phyloP scores from a whole-genome alignment of 2,888 invertebrate species.

The Ennomos quercinarius region DNA sequence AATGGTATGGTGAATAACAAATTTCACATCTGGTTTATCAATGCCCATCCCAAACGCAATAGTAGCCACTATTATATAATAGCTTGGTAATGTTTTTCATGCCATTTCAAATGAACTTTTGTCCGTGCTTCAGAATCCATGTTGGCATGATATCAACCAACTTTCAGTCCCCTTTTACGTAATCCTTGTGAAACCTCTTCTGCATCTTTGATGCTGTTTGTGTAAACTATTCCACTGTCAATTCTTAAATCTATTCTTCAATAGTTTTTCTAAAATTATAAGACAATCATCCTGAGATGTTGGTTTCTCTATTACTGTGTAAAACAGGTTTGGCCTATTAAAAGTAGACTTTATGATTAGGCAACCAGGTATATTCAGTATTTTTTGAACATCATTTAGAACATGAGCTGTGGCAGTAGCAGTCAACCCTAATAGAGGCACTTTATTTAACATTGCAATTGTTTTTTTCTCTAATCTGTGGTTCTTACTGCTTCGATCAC shows the following conservation, averaged over 20 bases:
- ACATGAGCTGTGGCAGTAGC: conserved; percentile 95
- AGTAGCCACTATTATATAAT: conserved; percentile 97
- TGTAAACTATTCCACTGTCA: conserved; percentile 95
- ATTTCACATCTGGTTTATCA: conserved; percentile 93
- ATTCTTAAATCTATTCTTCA: conserved; percentile 88
- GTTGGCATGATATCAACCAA: conserved; percentile 94
- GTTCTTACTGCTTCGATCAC: too few relatives aligned
- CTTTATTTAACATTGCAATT: too few relatives aligned
- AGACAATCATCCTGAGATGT: conserved; percentile 87
- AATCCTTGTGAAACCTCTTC: conserved; percentile 90
- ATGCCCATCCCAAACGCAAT: conserved; percentile 98
- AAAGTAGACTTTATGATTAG: conserved; percentile 93
- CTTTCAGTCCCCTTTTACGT: conserved; percentile 86
- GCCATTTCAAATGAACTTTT: conserved; percentile 88
- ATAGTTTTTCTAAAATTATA: conserved; percentile 87
- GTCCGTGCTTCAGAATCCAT: conserved; percentile 89
- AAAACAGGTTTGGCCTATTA: conserved; percentile 95
- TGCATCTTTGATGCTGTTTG: conserved; percentile 94
- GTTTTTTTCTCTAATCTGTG: too few relatives aligned
- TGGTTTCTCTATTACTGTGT: conserved; percentile 90
- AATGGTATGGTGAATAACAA: conserved; percentile 94
- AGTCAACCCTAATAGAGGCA: conserved; percentile 95
- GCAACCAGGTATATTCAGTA: conserved; percentile 92
- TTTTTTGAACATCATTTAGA: conserved; percentile 94
- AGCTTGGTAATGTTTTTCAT: conserved; percentile 88